These are phyloP conservation scores for roundworm (Caenorhabditis elegans) DNA, from an alignment of 1,140 invertebrate genomes.

Conservation along the genomic window WBcel235 BX284604.4:12042001-12042500, in stretches of 20 bases:
- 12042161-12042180: slow-evolving; percentile 53
- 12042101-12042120: slow-evolving; percentile 63
- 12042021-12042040: slow-evolving; percentile 48
- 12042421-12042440: slow-evolving; percentile 32
- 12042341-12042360: slow-evolving; percentile 63
- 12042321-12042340: slow-evolving; percentile 56
- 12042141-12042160: slow-evolving; percentile 62
- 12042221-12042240: slow-evolving; percentile 64
- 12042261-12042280: slow-evolving; percentile 52
- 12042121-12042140: slow-evolving; percentile 57
- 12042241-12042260: slow-evolving; percentile 57
- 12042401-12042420: slow-evolving; percentile 33
- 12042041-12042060: slow-evolving; percentile 51
- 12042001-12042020: slow-evolving; percentile 5
- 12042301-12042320: slow-evolving; percentile 60
- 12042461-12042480: slow-evolving; percentile 43
- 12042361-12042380: slow-evolving; percentile 64
- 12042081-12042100: slow-evolving; percentile 52
- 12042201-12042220: slow-evolving; percentile 60
- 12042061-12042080: slow-evolving; percentile 49
- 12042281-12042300: slow-evolving; percentile 56
- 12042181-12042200: slow-evolving; percentile 61
- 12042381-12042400: slow-evolving; percentile 50
- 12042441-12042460: slow-evolving; percentile 18
- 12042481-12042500: slow-evolving; percentile 44